Evolutionary conservation across 2,113 vertebrate species (phyloP), one percentile per base, ranked within the genome.

Genomic region (Pontoporia blainvillei): DNA sequence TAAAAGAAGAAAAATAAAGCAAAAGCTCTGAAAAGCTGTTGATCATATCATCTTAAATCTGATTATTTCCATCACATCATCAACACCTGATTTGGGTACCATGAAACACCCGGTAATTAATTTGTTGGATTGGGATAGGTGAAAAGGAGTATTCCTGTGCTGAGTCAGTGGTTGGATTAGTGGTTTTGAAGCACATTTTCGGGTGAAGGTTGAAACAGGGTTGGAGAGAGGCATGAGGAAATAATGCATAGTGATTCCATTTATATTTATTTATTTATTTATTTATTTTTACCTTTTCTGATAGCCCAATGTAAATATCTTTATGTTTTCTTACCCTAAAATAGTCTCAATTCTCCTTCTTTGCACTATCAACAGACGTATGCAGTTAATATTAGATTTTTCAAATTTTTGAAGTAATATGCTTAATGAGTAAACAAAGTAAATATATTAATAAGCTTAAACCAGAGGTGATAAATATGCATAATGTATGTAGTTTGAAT

Each of bases 21-120:
- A 62, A 98, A 98, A 97, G 66, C 97, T 98, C 90, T 98, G 93
- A 97, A 92, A 95, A 73, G 54, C 86, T 98, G 91, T 95, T 98
- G 98, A 98, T 98, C 95, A 97, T 98, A 98, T 97, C 95, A 97
- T 92, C 44, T 94, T 97, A 96, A 91, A 62, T 94, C 93, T 98
- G 92, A 97, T 98, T 98, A 97, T 98, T 98, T 98, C 94, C 91
- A 96, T 94, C 96, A 34, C 21, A 97, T 98, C 90, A 97, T 98
- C 90, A 97, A 86, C 73, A 96, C 90, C 82, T 98, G 98, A 98
- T 98, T 98, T 98, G 97, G 97, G 98, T 98, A 98, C 98, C 83
- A 69, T 97, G 97, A 98, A 98, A 98, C 96, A 97, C 49, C 94
- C 41, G 90, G 94, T 96, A 79, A 83, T 97, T 98, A 98, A 98